A percentile compares a stretch with the other conserved stretches of the same genome.
Conservation (phyloP, 2,797 vertebrate genomes). For the Sebastes umbrosus region DNA sequence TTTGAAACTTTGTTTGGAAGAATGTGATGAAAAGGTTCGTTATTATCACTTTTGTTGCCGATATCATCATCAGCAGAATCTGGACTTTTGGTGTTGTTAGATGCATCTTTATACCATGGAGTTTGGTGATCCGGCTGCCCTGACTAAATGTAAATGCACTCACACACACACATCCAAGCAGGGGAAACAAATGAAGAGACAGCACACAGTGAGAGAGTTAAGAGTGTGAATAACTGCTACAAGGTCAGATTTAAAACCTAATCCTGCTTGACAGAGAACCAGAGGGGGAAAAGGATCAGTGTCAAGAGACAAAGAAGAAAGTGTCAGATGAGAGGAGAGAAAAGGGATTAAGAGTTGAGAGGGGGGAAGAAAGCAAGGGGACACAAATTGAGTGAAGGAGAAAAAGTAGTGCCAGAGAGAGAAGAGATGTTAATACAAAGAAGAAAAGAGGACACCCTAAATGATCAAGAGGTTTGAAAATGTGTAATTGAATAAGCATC, state of each 20-base stretch:
- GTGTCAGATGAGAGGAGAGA: not conserved
- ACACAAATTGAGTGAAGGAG: not conserved
- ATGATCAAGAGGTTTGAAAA: not conserved
- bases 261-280: conserved; percentile 21
- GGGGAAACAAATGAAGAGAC: not conserved
- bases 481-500: not conserved
- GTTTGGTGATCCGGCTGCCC: not conserved
- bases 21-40: not conserved
- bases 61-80: not conserved
- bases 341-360: not conserved
- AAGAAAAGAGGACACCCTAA: not conserved
- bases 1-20: no score
- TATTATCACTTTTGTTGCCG: not conserved
- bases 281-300: conserved; percentile 1
- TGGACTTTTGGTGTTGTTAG: not conserved
- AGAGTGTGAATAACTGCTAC: not conserved
- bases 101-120: not conserved
- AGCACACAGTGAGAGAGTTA: not conserved
- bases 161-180: not conserved
- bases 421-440: not conserved
- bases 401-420: not conserved
- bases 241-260: conserved; percentile 24
- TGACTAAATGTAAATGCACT: conserved; percentile 1
- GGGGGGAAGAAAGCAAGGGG: not conserved
- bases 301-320: conserved; percentile 2